Percentiles rank a stretch among this genome's conserved stretches.
These are phyloP conservation scores for Drosophila demipolita DNA, from an alignment of 2,888 invertebrate genomes.

Conservation along the genomic window DNA sequence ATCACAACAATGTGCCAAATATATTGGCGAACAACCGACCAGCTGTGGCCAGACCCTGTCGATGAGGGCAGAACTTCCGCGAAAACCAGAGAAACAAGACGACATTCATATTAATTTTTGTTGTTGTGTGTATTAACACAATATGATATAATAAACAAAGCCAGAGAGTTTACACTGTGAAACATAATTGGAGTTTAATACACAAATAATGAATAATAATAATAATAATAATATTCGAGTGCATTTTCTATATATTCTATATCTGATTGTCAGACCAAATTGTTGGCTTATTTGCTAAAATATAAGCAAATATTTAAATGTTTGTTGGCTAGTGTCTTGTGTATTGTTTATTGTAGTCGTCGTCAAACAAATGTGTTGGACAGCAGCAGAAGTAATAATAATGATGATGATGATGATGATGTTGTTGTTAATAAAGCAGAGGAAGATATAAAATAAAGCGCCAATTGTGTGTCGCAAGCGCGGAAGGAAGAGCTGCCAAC, in stretches of 20 bases:
- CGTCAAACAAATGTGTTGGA: slow-evolving; percentile 26
- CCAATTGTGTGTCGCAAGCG: slow-evolving; percentile 61
- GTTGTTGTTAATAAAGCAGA: slow-evolving; percentile 58
- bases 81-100: slow-evolving; percentile 13
- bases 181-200: background rate
- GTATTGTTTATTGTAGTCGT: slow-evolving; percentile 17
- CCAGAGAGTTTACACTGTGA: background rate
- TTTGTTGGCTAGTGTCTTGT: slow-evolving; percentile 35
- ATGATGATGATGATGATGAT: slow-evolving; percentile 41
- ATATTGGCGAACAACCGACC: slow-evolving; percentile 17
- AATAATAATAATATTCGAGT: background rate
- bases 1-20: slow-evolving; percentile 35
- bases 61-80: slow-evolving; percentile 34
- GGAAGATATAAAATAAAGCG: slow-evolving; percentile 76
- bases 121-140: slow-evolving; percentile 13
- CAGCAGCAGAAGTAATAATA: slow-evolving; percentile 28
- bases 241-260: background rate
- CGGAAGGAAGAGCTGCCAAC: slow-evolving; percentile 53
- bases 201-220: background rate
- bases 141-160: slow-evolving; percentile 3
- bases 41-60: slow-evolving; percentile 18
- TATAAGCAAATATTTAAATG: background rate
- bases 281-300: background rate
- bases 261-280: background rate
- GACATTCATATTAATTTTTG: slow-evolving; percentile 22